phyloP scores from a whole-genome alignment of 1,140 invertebrate genomes.

The Contarinia nasturtii region DNA sequence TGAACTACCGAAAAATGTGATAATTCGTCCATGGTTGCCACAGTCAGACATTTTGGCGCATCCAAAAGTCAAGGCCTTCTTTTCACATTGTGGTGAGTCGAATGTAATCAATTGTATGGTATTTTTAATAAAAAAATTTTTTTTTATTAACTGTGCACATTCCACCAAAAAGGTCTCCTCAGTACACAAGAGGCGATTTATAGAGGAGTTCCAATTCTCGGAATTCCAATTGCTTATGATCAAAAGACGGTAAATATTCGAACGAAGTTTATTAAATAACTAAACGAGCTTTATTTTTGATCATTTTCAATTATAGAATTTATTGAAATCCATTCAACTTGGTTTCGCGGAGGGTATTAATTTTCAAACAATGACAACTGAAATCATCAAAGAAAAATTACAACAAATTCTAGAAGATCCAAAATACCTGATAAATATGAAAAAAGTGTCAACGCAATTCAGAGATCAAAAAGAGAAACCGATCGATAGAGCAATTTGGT shows the following conservation, averaged over 20 bases:
- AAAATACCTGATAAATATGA: slow-evolving; percentile 17
- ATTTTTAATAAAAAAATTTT: background rate
- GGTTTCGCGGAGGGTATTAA: slow-evolving; percentile 7
- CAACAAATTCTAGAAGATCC: slow-evolving; percentile 10
- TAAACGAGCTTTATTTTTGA: background rate
- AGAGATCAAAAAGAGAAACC: slow-evolving; percentile 26
- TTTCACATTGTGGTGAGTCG: slow-evolving; percentile 21
- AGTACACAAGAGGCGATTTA: slow-evolving; percentile 26
- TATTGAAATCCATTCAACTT: slow-evolving; percentile 5
- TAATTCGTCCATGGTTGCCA: slow-evolving; percentile 18
- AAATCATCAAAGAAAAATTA: slow-evolving; percentile 6
- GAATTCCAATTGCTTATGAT: slow-evolving; percentile 27
- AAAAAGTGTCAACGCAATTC: slow-evolving; percentile 18
- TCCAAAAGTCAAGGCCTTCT: slow-evolving; percentile 6
- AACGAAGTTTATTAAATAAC: background rate
- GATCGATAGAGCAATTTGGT: slow-evolving; percentile 23
- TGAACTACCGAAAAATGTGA: slow-evolving; percentile 25
- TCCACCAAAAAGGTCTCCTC: slow-evolving; percentile 23
- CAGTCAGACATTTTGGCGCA: slow-evolving; percentile 24
- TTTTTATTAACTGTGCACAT: no score
- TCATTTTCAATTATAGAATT: slow-evolving; percentile 3
- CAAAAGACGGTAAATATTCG: slow-evolving; percentile 9
- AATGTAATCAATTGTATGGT: background rate
- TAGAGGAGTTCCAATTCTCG: slow-evolving; percentile 26
- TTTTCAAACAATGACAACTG: slow-evolving; percentile 7